phyloP scores from a whole-genome alignment of 2,888 invertebrate genomes.

The Dyspetes luteomarginatus region DNA sequence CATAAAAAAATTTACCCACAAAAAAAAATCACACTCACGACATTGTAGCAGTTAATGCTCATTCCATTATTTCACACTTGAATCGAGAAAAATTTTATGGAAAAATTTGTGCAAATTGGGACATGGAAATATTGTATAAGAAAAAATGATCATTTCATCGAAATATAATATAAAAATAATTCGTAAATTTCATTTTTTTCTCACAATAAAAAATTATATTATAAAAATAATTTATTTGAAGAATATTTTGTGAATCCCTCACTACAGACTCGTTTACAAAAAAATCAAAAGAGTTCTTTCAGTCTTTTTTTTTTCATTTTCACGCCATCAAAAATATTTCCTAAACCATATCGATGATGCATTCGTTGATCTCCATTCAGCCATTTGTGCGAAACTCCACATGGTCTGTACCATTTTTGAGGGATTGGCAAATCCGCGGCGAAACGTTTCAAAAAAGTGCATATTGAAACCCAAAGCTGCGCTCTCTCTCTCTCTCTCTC shows the following conservation, averaged over 20 bases:
- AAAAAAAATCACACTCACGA: neutral
- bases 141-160: too few species aligned
- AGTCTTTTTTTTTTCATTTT: too few species aligned
- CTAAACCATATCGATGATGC: neutral
- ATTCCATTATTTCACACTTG: neutral
- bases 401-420: constrained; percentile 13
- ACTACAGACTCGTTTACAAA: too few species aligned
- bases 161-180: too few species aligned
- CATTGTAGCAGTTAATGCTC: neutral
- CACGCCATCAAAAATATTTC: constrained; percentile 24
- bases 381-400: neutral
- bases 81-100: neutral
- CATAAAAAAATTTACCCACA: constrained; percentile 4
- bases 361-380: neutral
- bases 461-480: constrained; percentile 56
- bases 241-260: too few species aligned
- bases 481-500: too few species aligned
- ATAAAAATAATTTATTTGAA: too few species aligned
- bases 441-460: constrained; percentile 57
- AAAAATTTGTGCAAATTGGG: too few species aligned
- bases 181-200: too few species aligned
- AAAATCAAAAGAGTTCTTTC: too few species aligned
- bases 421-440: constrained; percentile 49
- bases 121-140: too few species aligned
- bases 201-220: too few species aligned